phyloP scores from a whole-genome alignment of 2,797 vertebrate species.

The Botia almorhae region DNA sequence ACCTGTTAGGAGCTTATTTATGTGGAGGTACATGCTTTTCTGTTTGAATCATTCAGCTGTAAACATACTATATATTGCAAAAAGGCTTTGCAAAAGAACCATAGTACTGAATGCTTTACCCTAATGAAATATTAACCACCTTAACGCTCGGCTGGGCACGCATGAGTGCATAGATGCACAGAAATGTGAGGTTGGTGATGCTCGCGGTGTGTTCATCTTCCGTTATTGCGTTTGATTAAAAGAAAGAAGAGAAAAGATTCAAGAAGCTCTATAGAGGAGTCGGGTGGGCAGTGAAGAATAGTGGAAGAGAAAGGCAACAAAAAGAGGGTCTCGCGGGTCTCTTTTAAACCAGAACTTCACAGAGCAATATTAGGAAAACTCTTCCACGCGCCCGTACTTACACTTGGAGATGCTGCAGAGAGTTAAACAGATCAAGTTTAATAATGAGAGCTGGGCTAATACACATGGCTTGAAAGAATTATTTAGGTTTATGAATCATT shows the following conservation, averaged over 20 bases:
- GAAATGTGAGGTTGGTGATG: neutral
- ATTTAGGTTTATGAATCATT: conserved; percentile 57
- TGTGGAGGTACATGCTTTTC: neutral
- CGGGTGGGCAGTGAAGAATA: neutral
- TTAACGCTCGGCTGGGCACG: too few relatives aligned
- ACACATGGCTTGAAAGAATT: conserved; percentile 52
- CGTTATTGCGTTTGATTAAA: neutral
- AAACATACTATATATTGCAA: neutral
- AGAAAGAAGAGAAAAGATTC: neutral
- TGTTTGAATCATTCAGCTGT: neutral
- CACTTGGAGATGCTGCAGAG: conserved; percentile 42
- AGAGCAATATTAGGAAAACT: conserved; percentile 13
- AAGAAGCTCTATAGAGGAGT: neutral
- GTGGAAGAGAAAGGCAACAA: neutral
- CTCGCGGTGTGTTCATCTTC: neutral
- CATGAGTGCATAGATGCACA: conserved; percentile 21
- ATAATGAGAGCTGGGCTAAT: conserved; percentile 55
- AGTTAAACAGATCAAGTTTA: conserved; percentile 57
- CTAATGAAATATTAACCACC: conserved; percentile 55
- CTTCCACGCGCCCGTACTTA: conserved; percentile 20
- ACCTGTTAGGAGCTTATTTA: too few relatives aligned
- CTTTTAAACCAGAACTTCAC: neutral
- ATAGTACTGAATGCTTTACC: conserved; percentile 31
- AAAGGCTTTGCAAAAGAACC: conserved; percentile 5
- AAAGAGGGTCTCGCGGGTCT: neutral